These are phyloP conservation scores for Sthenelais limicola DNA, from an alignment of 2,888 invertebrate species.

Conservation along the genomic window DNA sequence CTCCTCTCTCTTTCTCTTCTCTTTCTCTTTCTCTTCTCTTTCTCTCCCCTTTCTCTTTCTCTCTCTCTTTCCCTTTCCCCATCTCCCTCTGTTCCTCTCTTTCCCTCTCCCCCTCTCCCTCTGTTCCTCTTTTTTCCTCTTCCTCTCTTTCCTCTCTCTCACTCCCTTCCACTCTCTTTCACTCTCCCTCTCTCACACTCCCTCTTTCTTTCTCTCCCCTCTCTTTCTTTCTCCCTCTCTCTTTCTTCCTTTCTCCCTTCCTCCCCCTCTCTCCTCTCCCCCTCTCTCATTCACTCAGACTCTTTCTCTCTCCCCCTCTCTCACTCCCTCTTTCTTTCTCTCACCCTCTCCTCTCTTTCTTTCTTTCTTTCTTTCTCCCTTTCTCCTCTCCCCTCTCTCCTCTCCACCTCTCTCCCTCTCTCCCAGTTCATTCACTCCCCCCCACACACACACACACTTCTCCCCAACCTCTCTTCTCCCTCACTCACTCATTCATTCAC, in stretches of 20 bases:
- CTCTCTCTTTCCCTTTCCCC: conserved; percentile 12
- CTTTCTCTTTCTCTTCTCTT: neutral
- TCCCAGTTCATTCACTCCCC: no score
- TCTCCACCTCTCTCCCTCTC: neutral
- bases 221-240: neutral
- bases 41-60: conserved; percentile 13
- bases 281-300: neutral
- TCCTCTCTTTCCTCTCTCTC: neutral
- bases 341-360: neutral
- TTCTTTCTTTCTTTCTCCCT: neutral
- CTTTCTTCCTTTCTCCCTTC: neutral
- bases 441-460: no score
- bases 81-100: neutral
- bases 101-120: neutral
- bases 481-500: no score
- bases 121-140: neutral
- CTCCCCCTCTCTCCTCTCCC: neutral
- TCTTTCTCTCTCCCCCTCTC: neutral
- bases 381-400: conserved; percentile 5
- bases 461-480: no score
- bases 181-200: neutral
- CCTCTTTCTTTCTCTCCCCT: neutral
- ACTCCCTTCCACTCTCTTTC: conserved; percentile 18
- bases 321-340: neutral
- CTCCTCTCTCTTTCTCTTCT: neutral